These are phyloP conservation scores for Phocoena phocoena DNA, from an alignment of 2,113 vertebrate genomes.

Conservation along the genomic window DNA sequence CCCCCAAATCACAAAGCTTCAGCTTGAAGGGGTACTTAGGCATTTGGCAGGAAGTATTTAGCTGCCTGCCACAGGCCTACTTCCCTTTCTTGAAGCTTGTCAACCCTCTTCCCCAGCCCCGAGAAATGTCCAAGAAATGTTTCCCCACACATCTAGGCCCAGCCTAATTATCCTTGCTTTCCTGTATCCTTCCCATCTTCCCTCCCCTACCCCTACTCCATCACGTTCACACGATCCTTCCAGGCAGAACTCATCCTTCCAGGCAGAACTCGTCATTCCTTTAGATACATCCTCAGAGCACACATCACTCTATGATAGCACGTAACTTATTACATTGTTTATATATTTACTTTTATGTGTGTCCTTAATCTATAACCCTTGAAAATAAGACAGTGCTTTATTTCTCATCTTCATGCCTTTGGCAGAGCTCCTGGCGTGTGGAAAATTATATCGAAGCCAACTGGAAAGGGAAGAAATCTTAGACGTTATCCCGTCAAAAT, in stretches of 20 bases:
- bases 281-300: background rate
- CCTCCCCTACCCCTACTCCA: accelerated
- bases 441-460: background rate
- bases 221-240: background rate
- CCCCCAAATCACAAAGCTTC: background rate
- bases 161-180: background rate
- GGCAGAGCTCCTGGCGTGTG: background rate
- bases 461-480: background rate
- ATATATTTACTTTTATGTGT: background rate
- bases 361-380: background rate
- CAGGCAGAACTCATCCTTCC: background rate
- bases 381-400: background rate
- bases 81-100: background rate
- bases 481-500: background rate
- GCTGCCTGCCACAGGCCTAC: background rate
- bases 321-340: background rate
- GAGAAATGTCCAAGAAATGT: background rate
- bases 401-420: background rate
- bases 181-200: no score
- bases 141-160: background rate
- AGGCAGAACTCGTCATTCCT: background rate
- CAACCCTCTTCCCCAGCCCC: background rate
- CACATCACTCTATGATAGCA: background rate
- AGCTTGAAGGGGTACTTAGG: background rate
- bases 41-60: no score